phyloP scores from a whole-genome alignment of 2,888 invertebrate genomes.

The Schizotus pectinicornis region DNA sequence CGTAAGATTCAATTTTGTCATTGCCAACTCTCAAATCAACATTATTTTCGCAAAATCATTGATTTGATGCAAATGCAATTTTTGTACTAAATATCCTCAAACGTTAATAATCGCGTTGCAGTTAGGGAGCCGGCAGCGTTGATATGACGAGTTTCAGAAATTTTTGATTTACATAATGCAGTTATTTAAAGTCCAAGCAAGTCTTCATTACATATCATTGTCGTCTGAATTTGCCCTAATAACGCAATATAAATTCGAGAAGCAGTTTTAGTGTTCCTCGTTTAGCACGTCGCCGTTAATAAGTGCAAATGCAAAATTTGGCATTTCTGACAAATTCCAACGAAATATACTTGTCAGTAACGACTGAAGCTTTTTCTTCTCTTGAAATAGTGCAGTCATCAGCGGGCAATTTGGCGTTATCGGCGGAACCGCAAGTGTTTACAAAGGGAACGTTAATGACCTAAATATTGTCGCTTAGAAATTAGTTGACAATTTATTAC shows the following conservation, averaged over 20 bases:
- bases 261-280: slow-evolving; percentile 12
- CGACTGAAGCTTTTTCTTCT: too few species aligned
- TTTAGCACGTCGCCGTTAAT: slow-evolving; percentile 19
- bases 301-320: slow-evolving; percentile 3
- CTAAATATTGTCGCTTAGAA: neutral
- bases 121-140: slow-evolving; percentile 2
- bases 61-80: too few species aligned
- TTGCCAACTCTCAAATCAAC: too few species aligned
- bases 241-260: slow-evolving; percentile 26
- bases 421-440: slow-evolving; percentile 4
- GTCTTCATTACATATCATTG: slow-evolving; percentile 29
- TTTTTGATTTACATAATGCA: slow-evolving; percentile 30
- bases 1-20: too few species aligned
- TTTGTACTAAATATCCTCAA: slow-evolving; percentile 3
- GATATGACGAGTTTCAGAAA: slow-evolving; percentile 10
- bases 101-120: neutral
- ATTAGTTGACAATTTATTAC: slow-evolving; percentile 14
- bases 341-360: too few species aligned
- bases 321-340: slow-evolving; percentile 10
- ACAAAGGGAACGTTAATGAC: neutral
- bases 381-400: too few species aligned
- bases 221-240: slow-evolving; percentile 25
- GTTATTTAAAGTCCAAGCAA: slow-evolving; percentile 26
- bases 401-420: neutral
- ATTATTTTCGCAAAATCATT: too few species aligned